Evolutionary conservation across 2,797 vertebrate genomes (phyloP).

Genomic region (Xerus rutilus): DNA sequence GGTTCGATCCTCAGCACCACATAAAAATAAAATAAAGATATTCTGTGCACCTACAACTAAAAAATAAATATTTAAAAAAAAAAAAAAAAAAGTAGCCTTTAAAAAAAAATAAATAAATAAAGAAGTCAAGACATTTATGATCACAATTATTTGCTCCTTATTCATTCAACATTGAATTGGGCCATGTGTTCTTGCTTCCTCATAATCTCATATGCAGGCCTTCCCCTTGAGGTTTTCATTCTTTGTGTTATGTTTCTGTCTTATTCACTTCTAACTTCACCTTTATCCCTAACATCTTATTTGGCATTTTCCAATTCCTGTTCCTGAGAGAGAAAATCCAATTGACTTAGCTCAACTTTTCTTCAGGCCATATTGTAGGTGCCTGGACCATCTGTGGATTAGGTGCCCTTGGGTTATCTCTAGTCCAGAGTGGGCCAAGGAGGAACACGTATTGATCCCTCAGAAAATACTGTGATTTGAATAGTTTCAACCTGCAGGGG

Average conservation of each 20-base stretch:
- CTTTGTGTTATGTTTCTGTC: conserved; percentile 9
- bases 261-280: conserved; percentile 21
- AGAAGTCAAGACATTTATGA: background rate
- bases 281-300: background rate
- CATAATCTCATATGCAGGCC: background rate
- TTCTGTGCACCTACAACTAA: no score
- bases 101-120: no score
- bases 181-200: background rate
- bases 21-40: no score
- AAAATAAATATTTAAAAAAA: no score
- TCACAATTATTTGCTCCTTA: conserved; percentile 9
- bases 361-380: background rate
- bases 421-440: background rate
- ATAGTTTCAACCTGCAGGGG: background rate
- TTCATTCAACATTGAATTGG: background rate
- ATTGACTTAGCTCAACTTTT: background rate
- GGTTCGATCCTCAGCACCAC: no score
- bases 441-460: background rate
- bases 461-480: background rate
- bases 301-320: conserved; percentile 26
- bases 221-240: background rate
- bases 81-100: no score
- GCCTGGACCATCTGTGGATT: background rate
- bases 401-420: background rate
- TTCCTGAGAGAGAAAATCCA: conserved; percentile 34